Percentiles rank a stretch among this genome's conserved stretches.
Conservation (phyloP, 2,888 invertebrate species). For the Eubasilissa splendida region DNA sequence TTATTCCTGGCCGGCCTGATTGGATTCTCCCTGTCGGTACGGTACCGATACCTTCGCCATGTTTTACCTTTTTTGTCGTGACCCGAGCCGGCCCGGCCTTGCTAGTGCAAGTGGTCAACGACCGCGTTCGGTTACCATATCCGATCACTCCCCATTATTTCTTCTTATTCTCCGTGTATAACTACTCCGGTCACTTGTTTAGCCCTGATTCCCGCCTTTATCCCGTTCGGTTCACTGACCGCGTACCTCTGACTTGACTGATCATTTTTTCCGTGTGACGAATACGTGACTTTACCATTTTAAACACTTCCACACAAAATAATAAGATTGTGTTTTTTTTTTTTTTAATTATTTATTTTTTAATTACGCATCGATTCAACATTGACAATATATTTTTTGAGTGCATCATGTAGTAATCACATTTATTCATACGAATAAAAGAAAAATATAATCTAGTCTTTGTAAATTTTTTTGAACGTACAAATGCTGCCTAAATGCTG, state of each 20-base stretch:
- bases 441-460: no score
- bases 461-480: no score
- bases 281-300: no score
- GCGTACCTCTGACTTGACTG: neutral
- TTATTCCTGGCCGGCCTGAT: neutral
- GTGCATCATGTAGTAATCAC: no score
- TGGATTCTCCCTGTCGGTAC: neutral
- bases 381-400: no score
- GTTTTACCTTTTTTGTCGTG: constrained; percentile 30
- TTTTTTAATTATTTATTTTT: no score
- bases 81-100: constrained; percentile 40
- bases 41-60: neutral
- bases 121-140: constrained; percentile 18
- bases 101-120: constrained; percentile 27
- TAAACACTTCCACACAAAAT: no score
- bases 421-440: no score
- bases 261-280: no score
- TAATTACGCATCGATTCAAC: no score
- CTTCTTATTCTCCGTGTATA: constrained; percentile 6
- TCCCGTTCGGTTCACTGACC: constrained; percentile 9
- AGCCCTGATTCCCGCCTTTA: neutral
- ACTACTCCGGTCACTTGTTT: neutral
- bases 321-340: no score
- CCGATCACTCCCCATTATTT: constrained; percentile 13
- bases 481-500: no score